These are phyloP conservation scores for Drosophila algonquin DNA, from an alignment of 2,888 invertebrate genomes.

Conservation along the genomic window DNA sequence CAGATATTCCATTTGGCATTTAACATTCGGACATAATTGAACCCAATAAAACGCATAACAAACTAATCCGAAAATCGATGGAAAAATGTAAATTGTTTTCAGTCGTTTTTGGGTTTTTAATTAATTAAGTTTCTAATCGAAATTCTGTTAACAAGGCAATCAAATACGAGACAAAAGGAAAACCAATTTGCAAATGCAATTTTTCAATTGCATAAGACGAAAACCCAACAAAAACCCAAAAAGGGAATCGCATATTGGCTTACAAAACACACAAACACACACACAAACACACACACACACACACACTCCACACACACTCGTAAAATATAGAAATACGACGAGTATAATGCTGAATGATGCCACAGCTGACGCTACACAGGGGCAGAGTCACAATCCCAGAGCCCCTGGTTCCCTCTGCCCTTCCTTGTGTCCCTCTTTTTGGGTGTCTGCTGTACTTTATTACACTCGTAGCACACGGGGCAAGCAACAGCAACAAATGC, in stretches of 20 bases:
- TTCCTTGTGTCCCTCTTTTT: background rate
- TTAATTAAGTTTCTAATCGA: background rate
- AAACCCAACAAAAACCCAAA: background rate
- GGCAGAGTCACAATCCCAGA: conserved; percentile 21
- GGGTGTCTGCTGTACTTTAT: conserved; percentile 66
- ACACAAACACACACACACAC: too few relatives aligned
- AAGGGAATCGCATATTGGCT: conserved; percentile 33
- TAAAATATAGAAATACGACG: conserved; percentile 43
- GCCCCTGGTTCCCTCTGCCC: background rate
- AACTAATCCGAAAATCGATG: background rate
- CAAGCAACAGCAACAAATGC: conserved; percentile 44
- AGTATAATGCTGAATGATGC: conserved; percentile 65
- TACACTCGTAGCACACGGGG: conserved; percentile 38
- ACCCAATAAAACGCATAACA: background rate
- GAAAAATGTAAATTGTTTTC: conserved; percentile 7
- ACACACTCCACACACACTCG: conserved; percentile 3
- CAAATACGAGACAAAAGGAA: background rate
- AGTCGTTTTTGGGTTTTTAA: background rate
- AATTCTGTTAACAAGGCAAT: background rate
- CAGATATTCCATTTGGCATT: too few relatives aligned
- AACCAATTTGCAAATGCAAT: background rate
- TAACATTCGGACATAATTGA: conserved; percentile 10
- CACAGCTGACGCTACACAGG: conserved; percentile 65
- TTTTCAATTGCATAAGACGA: conserved; percentile 1
- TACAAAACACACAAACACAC: conserved; percentile 17